Percentiles rank a stretch among this genome's conserved stretches.
phyloP scores from a whole-genome alignment of 2,113 vertebrate species.

The Tiliqua scincoides region DNA sequence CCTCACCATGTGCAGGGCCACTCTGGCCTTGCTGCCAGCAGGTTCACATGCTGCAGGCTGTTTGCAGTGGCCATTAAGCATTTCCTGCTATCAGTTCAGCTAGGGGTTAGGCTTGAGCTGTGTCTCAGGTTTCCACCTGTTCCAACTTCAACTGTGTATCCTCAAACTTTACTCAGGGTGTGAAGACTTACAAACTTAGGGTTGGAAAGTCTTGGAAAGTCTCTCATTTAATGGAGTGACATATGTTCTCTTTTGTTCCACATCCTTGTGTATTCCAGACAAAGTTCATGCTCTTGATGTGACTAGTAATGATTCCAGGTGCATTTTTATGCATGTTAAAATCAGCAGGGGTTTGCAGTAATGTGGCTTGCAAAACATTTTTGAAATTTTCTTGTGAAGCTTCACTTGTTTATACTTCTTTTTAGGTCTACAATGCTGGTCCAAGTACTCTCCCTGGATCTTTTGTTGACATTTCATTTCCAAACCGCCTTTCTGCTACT shows the following conservation, averaged over 20 bases:
- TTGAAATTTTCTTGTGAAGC: not conserved
- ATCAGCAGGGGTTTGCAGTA: not conserved
- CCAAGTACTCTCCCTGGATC: conserved; percentile 93
- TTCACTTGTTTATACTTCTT: not conserved
- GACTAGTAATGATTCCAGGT: not conserved
- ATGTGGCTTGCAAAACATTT: not conserved
- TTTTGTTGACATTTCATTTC: conserved; percentile 89
- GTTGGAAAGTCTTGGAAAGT: not conserved
- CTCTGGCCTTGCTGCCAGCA: too few relatives aligned
- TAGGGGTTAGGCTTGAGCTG: too few relatives aligned
- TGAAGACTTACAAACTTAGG: not conserved
- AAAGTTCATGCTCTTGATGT: not conserved
- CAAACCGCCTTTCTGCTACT: conserved; percentile 86
- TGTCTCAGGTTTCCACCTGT: not conserved
- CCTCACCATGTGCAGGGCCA: too few relatives aligned
- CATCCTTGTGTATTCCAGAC: not conserved
- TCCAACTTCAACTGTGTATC: not conserved
- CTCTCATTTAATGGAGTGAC: not conserved
- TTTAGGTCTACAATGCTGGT: conserved; percentile 95
- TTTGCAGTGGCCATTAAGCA: too few relatives aligned
- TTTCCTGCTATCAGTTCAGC: too few relatives aligned
- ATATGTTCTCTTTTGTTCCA: not conserved
- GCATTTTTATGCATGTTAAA: not conserved
- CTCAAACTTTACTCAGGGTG: not conserved
- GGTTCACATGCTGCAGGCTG: too few relatives aligned